These are phyloP conservation scores for Graptemys geographica DNA, from an alignment of 2,797 vertebrate genomes.

Conservation along the genomic window DNA sequence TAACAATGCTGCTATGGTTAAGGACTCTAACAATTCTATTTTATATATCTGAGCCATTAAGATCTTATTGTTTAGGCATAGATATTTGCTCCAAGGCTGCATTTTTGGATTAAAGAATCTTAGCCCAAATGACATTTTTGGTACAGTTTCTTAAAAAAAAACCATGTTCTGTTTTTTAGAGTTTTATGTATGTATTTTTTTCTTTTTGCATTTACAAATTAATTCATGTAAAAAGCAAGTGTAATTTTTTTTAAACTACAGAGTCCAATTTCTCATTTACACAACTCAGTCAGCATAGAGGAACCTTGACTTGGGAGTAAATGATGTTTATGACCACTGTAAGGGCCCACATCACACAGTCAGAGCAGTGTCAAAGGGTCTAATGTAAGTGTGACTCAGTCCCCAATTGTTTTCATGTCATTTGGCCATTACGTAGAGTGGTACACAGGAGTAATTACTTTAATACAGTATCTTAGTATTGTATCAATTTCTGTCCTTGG, in stretches of 20 bases:
- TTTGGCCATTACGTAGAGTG: not conserved
- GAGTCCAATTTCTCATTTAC: not conserved
- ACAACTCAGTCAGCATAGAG: not conserved
- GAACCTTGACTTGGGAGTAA: not conserved
- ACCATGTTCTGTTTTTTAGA: no score
- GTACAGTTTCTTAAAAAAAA: not conserved
- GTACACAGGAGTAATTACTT: no score
- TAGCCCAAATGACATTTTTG: no score
- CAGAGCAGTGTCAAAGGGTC: not conserved
- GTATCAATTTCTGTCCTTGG: no score
- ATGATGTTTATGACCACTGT: not conserved
- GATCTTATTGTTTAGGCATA: not conserved
- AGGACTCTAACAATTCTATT: fast-evolving
- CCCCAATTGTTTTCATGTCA: not conserved
- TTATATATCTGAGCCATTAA: not conserved
- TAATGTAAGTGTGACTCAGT: not conserved
- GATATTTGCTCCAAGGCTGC: no score
- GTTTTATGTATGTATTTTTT: no score
- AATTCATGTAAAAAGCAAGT: not conserved
- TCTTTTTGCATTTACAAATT: no score
- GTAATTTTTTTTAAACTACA: no score
- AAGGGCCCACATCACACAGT: not conserved
- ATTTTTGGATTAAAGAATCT: not conserved
- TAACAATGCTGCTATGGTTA: not conserved
- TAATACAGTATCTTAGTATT: no score